Conservation (phyloP, 2,113 vertebrate genomes). For the Pterocles burchelli region DNA sequence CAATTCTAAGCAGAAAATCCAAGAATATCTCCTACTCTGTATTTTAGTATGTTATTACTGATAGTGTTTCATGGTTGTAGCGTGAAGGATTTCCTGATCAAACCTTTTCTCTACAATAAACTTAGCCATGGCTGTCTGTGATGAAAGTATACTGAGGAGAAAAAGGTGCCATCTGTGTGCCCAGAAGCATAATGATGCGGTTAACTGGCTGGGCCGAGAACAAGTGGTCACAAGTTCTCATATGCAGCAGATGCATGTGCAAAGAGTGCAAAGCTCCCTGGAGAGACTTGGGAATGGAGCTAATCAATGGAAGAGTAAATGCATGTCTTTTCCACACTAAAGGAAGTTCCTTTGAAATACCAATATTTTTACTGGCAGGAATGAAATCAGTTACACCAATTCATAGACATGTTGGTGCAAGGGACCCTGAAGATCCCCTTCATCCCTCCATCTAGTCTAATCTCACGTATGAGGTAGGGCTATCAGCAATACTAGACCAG, state of each 20-base stretch:
- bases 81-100: background rate
- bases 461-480: background rate
- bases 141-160: background rate
- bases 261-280: background rate
- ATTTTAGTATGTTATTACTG: background rate
- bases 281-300: background rate
- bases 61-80: background rate
- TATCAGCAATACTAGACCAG: background rate
- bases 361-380: background rate
- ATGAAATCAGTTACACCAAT: background rate
- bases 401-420: background rate
- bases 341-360: background rate
- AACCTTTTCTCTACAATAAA: background rate
- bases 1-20: background rate
- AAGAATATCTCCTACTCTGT: background rate
- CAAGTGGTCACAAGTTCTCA: background rate
- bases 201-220: background rate
- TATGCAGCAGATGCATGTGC: background rate
- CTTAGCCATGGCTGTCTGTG: accelerated
- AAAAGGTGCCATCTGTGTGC: background rate
- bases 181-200: background rate
- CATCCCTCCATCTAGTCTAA: background rate
- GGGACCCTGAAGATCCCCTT: background rate
- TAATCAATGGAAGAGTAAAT: background rate
- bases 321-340: background rate